Conservation (phyloP, 2,888 invertebrate species). For the Cryptocheilus praepositus region DNA sequence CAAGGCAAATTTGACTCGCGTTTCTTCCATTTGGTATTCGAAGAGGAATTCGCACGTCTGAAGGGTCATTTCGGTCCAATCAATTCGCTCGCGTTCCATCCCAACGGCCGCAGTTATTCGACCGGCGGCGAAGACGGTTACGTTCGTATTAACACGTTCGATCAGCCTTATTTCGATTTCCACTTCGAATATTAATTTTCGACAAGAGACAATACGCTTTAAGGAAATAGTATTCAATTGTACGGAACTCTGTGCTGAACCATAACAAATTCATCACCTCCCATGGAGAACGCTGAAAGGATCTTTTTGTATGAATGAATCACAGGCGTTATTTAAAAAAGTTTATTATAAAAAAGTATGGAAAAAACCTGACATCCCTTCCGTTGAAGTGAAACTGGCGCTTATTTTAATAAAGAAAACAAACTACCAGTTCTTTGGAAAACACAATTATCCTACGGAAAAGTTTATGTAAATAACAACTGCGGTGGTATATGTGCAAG, state of each 20-base stretch:
- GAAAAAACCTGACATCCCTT: background rate
- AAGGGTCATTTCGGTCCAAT: slow-evolving; percentile 99
- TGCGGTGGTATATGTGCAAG: too few relatives aligned
- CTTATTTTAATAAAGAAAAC: background rate
- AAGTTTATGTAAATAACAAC: too few relatives aligned
- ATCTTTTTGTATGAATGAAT: slow-evolving; percentile 3
- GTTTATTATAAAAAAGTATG: background rate
- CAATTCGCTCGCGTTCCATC: slow-evolving; percentile 98
- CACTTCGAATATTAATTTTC: slow-evolving; percentile 86
- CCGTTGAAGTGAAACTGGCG: too few relatives aligned
- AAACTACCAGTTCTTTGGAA: background rate
- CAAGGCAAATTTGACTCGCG: slow-evolving; percentile 97
- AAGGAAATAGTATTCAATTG: background rate
- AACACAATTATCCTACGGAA: background rate
- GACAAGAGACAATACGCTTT: background rate
- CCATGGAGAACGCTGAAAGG: background rate
- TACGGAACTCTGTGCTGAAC: too few relatives aligned
- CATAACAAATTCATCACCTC: too few relatives aligned
- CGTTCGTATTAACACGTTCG: slow-evolving; percentile 96
- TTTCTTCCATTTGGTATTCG: slow-evolving; percentile 84
- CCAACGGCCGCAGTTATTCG: slow-evolving; percentile 96
- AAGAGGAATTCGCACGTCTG: slow-evolving; percentile 88
- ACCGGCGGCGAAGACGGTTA: slow-evolving; percentile 99
- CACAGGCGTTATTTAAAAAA: background rate
- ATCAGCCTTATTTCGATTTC: slow-evolving; percentile 97